Base-by-base conservation (phyloP, 1,140 invertebrate genomes). In the Eupeodes corollae region DNA sequence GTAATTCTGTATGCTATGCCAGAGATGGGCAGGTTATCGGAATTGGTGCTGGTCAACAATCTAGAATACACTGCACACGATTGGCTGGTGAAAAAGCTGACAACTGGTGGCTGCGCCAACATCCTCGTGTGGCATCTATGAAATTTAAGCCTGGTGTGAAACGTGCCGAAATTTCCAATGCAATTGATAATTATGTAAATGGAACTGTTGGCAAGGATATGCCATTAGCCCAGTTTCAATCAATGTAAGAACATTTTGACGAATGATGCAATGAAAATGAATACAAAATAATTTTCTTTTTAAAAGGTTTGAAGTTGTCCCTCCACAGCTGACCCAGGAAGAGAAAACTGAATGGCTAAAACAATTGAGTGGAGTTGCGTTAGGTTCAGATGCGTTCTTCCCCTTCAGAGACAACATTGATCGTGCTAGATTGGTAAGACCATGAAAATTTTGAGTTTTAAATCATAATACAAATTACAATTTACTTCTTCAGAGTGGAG, bases 371-470 rank as follows among this genome's bases (percentile, higher is more conserved):
- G 81, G 81, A n/a, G 94, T 98, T 9, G 83, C 87, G 14, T 70
- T 99, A 1, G 91, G 91, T n/a, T 98, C 94, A 0, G 95, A 99
- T 73, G 94, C 94, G 0, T 98, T 98, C 75, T 98, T 99, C 72
- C 95, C 95, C 32, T 98, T 98, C 75, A 78, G 92, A 55, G 96
- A 99, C 60, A 99, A 98, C 62, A 86, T 99, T 42, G 94, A 99
- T 69, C 78, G 94, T 56, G 94, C 95, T 48, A 75, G 77, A 55
- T 78, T 91, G 78, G 92, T 95, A 69, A 67, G 66, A 64, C 32
- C 47, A 13, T 44, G 42, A 34, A 11, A 44, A 1, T 13, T 34
- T 5, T 45, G 30, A 21, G 3, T 38, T 21, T 19, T 14, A 6
- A 35, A 3, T 35, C 16, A 1, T 52, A 46, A 33, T n/a, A n/a